Percentiles rank a stretch among this genome's conserved stretches.
phyloP scores from a whole-genome alignment of 2,888 invertebrate genomes.

The Branchipolynoe longqiensis region DNA sequence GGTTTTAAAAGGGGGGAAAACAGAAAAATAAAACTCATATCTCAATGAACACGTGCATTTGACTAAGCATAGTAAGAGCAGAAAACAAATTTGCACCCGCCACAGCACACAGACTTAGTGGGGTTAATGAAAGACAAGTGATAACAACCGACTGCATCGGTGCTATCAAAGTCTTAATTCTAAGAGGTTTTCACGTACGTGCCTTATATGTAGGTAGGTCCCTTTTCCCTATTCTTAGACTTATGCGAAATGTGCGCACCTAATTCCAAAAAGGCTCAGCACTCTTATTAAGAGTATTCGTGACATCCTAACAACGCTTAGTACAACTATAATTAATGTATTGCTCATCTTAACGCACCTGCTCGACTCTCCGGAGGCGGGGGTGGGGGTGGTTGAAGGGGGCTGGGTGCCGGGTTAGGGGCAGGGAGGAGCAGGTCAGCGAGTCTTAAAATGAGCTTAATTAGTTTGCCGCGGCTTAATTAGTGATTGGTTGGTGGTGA shows the following conservation, averaged over 20 bases:
- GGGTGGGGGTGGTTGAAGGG: too few relatives aligned
- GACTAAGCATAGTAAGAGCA: too few relatives aligned
- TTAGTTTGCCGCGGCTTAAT: too few relatives aligned
- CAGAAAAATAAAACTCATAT: too few relatives aligned
- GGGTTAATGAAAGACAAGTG: slow-evolving; percentile 19
- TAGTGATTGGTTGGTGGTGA: slow-evolving; percentile 57
- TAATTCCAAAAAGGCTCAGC: background rate
- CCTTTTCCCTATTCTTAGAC: background rate
- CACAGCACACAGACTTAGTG: slow-evolving; percentile 39
- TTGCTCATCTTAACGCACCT: too few relatives aligned
- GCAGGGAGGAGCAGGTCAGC: too few relatives aligned
- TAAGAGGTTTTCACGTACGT: slow-evolving; percentile 16
- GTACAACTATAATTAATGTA: background rate
- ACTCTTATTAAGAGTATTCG: background rate
- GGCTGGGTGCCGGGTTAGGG: background rate
- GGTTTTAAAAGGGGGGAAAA: too few relatives aligned
- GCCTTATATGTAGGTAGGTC: slow-evolving; percentile 1
- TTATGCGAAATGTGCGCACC: background rate
- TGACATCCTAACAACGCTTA: background rate
- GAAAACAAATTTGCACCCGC: background rate
- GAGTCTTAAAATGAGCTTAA: background rate
- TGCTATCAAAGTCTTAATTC: background rate
- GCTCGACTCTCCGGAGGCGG: too few relatives aligned
- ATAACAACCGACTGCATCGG: slow-evolving; percentile 7
- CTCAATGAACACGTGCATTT: too few relatives aligned